Conservation (phyloP, 2,888 invertebrate species). For the Chalcosyrphus nemorum region DNA sequence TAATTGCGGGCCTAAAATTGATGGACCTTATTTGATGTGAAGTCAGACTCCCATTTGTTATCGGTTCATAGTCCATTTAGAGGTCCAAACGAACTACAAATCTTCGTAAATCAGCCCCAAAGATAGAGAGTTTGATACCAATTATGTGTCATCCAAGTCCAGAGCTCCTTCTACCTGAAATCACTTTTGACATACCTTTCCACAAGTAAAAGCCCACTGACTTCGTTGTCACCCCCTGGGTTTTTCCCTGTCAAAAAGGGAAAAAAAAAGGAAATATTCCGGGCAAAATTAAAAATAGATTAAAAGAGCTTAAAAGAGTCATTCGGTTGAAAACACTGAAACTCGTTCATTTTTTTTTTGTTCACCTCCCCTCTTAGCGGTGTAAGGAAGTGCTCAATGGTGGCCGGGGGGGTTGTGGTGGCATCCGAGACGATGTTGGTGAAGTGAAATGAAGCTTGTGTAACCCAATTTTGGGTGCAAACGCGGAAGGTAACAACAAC, state of each 20-base stretch:
- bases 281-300: background rate
- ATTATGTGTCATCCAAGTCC: too few relatives aligned
- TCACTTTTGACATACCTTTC: background rate
- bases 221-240: background rate
- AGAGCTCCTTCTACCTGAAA: too few relatives aligned
- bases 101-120: too few relatives aligned
- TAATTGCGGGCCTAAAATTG: too few relatives aligned
- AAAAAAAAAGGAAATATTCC: background rate
- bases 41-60: too few relatives aligned
- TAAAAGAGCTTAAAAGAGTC: background rate
- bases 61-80: too few relatives aligned
- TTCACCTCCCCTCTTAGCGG: background rate
- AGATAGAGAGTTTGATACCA: too few relatives aligned
- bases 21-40: too few relatives aligned
- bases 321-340: background rate
- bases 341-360: background rate
- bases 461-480: background rate
- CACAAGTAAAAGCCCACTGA: background rate
- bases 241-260: too few relatives aligned
- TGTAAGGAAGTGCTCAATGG: background rate
- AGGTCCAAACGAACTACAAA: too few relatives aligned
- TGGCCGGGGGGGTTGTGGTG: too few relatives aligned
- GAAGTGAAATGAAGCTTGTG: background rate
- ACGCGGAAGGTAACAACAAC: background rate
- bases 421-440: background rate